These are phyloP conservation scores for Geophilus truncorum DNA, from an alignment of 2,888 invertebrate species.

Conservation along the genomic window DNA sequence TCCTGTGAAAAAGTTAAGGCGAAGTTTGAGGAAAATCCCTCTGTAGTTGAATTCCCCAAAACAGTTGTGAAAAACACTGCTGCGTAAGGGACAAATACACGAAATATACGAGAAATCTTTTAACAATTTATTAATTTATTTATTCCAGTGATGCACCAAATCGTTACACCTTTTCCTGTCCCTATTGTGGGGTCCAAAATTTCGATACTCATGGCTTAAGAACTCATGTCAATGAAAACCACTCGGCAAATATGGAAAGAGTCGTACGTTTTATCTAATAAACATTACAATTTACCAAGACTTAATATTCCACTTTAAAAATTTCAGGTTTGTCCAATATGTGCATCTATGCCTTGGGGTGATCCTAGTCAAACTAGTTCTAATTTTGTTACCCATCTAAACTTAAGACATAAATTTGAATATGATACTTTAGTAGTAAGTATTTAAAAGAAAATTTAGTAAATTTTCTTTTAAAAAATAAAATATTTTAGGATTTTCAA, in stretches of 20 bases:
- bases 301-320: neutral
- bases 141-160: constrained; percentile 25
- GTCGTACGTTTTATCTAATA: constrained; percentile 29
- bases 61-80: neutral
- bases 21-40: neutral
- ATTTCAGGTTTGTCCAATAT: constrained; percentile 25
- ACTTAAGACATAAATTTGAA: constrained; percentile 22
- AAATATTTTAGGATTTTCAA: neutral
- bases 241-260: neutral
- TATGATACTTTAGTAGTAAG: constrained; percentile 28
- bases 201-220: constrained; percentile 34
- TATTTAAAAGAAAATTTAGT: neutral
- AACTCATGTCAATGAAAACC: constrained; percentile 32
- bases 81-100: neutral
- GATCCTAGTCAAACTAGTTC: neutral
- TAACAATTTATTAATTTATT: neutral
- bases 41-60: neutral
- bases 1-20: neutral
- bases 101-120: too few species aligned
- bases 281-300: neutral
- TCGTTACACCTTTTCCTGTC: constrained; percentile 34
- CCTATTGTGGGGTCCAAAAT: constrained; percentile 35
- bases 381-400: neutral
- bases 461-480: neutral
- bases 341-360: constrained; percentile 25